Conservation (phyloP, 2,113 vertebrate species). For the Pitta sordida region DNA sequence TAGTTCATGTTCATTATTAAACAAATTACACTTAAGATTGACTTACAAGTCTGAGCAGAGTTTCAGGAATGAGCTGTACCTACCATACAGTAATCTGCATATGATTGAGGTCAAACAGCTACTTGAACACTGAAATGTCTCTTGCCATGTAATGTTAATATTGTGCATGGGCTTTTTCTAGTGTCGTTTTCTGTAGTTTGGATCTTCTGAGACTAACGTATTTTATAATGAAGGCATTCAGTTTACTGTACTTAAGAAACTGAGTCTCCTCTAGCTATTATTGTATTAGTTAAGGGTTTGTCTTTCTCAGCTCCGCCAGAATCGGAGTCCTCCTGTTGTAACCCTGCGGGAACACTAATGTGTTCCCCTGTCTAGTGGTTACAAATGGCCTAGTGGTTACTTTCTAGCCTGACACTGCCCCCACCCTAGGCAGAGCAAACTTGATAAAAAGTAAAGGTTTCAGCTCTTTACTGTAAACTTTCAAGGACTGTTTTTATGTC, state of each 20-base stretch:
- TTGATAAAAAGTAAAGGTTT: slow-evolving; percentile 6
- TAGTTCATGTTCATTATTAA: not conserved
- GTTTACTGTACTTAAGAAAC: not conserved
- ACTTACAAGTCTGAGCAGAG: slow-evolving; percentile 16
- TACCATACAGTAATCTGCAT: slow-evolving; percentile 72
- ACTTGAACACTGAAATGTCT: slow-evolving; percentile 31
- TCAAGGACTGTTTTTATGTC: not conserved
- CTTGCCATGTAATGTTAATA: slow-evolving; percentile 49
- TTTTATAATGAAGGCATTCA: slow-evolving; percentile 9
- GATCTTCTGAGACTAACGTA: slow-evolving; percentile 23
- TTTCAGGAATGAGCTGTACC: slow-evolving; percentile 57
- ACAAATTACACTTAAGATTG: not conserved
- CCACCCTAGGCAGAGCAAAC: not conserved
- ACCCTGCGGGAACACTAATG: slow-evolving; percentile 51
- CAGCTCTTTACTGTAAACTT: slow-evolving; percentile 33
- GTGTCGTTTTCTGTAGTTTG: slow-evolving; percentile 52
- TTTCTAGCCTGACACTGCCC: not conserved
- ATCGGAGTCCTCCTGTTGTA: not conserved
- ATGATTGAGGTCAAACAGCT: slow-evolving; percentile 56
- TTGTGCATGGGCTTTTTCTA: slow-evolving; percentile 42
- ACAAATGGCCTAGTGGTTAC: slow-evolving; percentile 39
- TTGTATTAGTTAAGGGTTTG: slow-evolving; percentile 20
- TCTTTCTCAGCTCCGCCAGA: slow-evolving; percentile 28
- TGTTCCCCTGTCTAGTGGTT: slow-evolving; percentile 57
- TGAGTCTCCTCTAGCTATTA: not conserved